Percentiles rank a stretch among this genome's conserved stretches.
Conservation (phyloP, 1,140 invertebrate genomes). For the Thalassaphorura encarpata region DNA sequence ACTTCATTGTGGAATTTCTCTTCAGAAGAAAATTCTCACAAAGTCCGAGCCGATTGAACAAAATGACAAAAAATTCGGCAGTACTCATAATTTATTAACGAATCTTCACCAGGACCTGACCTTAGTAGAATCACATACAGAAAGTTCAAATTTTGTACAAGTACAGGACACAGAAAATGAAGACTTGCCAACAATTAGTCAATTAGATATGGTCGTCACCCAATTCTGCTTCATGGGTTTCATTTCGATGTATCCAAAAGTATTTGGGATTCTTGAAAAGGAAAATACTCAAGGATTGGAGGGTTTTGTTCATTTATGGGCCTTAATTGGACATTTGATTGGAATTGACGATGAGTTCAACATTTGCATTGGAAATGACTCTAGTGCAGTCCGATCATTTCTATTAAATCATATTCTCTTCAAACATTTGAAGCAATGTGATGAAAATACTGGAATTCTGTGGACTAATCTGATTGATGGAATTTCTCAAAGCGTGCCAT, state of each 20-base stretch:
- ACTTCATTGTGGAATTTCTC: too few species aligned
- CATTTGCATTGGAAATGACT: slow-evolving; percentile 41
- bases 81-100: neutral
- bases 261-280: slow-evolving; percentile 39
- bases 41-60: too few species aligned
- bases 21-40: neutral
- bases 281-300: too few species aligned
- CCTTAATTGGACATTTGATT: slow-evolving; percentile 40
- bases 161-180: too few species aligned
- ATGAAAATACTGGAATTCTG: too few species aligned
- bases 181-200: slow-evolving; percentile 41
- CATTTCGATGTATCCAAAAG: slow-evolving; percentile 51
- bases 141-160: too few species aligned
- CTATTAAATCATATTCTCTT: slow-evolving; percentile 2
- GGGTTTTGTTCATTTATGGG: slow-evolving; percentile 43
- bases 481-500: slow-evolving; percentile 19
- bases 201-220: slow-evolving; percentile 72
- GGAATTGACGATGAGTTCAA: slow-evolving; percentile 46
- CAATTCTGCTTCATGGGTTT: slow-evolving; percentile 79
- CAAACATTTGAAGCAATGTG: too few species aligned
- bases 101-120: neutral
- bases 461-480: slow-evolving; percentile 20
- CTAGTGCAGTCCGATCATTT: slow-evolving; percentile 15
- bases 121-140: neutral
- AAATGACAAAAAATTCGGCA: too few species aligned